Percentiles rank a stretch among this genome's conserved stretches.
These are phyloP conservation scores for Intellagama lesueurii DNA, from an alignment of 2,797 vertebrate genomes.

Conservation along the genomic window DNA sequence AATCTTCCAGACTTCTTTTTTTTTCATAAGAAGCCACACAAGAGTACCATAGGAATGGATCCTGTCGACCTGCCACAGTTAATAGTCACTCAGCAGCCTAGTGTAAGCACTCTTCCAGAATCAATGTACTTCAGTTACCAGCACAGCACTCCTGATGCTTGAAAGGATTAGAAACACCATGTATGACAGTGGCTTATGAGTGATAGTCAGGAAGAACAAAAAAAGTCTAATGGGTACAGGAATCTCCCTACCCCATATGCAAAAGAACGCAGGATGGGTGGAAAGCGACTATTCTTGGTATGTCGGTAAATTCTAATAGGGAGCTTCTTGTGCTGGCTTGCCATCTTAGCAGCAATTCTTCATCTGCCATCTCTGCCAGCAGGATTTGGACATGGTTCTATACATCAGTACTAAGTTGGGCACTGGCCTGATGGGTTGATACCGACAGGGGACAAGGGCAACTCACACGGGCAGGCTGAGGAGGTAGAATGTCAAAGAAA, in stretches of 20 bases:
- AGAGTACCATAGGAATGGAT: constrained; percentile 60
- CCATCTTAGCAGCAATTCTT: constrained; percentile 49
- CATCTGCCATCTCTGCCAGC: constrained; percentile 23
- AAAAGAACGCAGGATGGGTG: constrained; percentile 30
- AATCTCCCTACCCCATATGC: not conserved
- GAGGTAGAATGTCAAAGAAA: not conserved
- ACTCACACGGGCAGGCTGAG: not conserved
- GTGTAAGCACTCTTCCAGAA: constrained; percentile 33
- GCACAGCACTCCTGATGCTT: constrained; percentile 45
- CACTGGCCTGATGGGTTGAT: constrained; percentile 18
- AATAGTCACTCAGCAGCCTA: constrained; percentile 57
- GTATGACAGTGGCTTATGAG: constrained; percentile 61
- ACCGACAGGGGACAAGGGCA: constrained; percentile 5
- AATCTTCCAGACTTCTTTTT: constrained; percentile 46
- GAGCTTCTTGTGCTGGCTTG: constrained; percentile 49
- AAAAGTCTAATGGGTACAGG: constrained; percentile 33
- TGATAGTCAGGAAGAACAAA: constrained; percentile 56
- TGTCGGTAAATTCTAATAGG: constrained; percentile 9
- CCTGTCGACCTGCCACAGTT: constrained; percentile 53
- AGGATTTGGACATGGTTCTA: constrained; percentile 35
- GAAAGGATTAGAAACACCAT: constrained; percentile 51
- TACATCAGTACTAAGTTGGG: constrained; percentile 21
- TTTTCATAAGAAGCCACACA: constrained; percentile 55
- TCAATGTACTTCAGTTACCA: constrained; percentile 27
- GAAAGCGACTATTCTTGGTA: constrained; percentile 42